Percentiles rank a stretch among this genome's conserved stretches.
Evolutionary conservation across 2,888 invertebrate genomes (phyloP).

Genomic region (Clepsis dumicolana): DNA sequence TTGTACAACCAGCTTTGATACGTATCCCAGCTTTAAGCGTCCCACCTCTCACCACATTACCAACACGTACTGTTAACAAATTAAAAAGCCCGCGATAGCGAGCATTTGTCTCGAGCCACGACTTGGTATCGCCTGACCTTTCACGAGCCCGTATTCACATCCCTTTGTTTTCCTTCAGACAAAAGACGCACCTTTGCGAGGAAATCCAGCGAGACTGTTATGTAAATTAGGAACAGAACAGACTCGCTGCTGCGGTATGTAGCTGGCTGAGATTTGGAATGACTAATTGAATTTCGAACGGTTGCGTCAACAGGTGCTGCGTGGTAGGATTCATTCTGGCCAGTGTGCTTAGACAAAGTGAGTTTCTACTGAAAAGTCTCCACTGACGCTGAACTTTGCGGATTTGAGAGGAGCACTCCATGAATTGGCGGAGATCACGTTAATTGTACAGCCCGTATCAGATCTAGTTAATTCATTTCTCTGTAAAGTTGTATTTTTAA

Average conservation of each 20-base stretch:
- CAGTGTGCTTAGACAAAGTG: not conserved
- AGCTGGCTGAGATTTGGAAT: constrained; percentile 33
- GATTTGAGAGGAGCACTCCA: too few relatives aligned
- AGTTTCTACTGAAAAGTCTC: too few relatives aligned
- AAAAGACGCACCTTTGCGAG: constrained; percentile 75
- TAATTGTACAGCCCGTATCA: too few relatives aligned
- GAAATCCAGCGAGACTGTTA: constrained; percentile 72
- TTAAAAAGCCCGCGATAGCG: constrained; percentile 37
- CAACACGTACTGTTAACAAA: constrained; percentile 36
- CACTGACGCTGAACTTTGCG: too few relatives aligned
- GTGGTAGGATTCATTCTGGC: not conserved
- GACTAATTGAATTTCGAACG: constrained; percentile 12
- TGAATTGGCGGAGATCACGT: too few relatives aligned
- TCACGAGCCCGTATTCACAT: constrained; percentile 57
- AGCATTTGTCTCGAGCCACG: constrained; percentile 34
- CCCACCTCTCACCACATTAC: constrained; percentile 6
- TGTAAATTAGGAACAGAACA: constrained; percentile 73
- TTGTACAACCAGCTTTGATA: constrained; percentile 2
- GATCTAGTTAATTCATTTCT: too few relatives aligned
- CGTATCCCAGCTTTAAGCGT: not conserved
- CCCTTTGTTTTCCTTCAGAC: constrained; percentile 73
- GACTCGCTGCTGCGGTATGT: constrained; percentile 50
- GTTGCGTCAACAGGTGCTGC: not conserved
- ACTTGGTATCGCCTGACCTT: constrained; percentile 52
- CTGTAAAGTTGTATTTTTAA: too few relatives aligned